Percentiles rank a stretch among this genome's conserved stretches.
Conservation (phyloP, 2,888 invertebrate species). For the Nesidiocoris tenuis region DNA sequence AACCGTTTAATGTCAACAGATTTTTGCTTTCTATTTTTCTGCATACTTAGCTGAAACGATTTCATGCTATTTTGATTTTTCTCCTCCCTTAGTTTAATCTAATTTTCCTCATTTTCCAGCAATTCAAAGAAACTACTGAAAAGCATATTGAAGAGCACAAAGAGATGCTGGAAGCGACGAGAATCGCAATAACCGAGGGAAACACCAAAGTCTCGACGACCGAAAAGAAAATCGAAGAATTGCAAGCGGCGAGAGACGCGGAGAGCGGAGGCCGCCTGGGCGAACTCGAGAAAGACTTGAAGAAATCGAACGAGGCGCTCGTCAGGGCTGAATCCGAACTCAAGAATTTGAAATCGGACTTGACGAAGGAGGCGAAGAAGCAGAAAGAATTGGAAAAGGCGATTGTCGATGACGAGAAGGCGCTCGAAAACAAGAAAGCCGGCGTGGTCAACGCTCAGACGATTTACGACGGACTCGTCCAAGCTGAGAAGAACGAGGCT, state of each 20-base stretch:
- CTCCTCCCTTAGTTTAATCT: too few relatives aligned
- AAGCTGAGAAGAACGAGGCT: slow-evolving; percentile 66
- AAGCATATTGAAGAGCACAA: slow-evolving; percentile 11
- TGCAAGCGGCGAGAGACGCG: slow-evolving; percentile 67
- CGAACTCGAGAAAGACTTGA: slow-evolving; percentile 64
- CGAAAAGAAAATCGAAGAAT: slow-evolving; percentile 62
- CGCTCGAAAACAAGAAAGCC: slow-evolving; percentile 62
- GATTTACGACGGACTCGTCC: slow-evolving; percentile 67
- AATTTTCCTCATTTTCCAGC: too few relatives aligned
- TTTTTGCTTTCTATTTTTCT: too few relatives aligned
- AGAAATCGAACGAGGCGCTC: slow-evolving; percentile 66
- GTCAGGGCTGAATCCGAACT: slow-evolving; percentile 65
- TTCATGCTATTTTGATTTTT: too few relatives aligned
- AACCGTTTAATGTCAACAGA: too few relatives aligned
- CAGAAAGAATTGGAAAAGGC: slow-evolving; percentile 67
- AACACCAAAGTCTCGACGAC: slow-evolving; percentile 59
- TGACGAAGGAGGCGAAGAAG: slow-evolving; percentile 68
- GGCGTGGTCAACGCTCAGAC: slow-evolving; percentile 63
- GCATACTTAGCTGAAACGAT: too few relatives aligned
- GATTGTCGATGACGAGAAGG: slow-evolving; percentile 65
- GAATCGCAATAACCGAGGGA: slow-evolving; percentile 60
- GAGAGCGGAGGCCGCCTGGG: slow-evolving; percentile 67
- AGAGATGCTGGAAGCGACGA: slow-evolving; percentile 60
- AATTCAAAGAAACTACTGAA: slow-evolving; percentile 17
- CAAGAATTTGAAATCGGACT: slow-evolving; percentile 65